Base-by-base conservation (phyloP, 2,113 vertebrate species). In the Hemiprocne comata region DNA sequence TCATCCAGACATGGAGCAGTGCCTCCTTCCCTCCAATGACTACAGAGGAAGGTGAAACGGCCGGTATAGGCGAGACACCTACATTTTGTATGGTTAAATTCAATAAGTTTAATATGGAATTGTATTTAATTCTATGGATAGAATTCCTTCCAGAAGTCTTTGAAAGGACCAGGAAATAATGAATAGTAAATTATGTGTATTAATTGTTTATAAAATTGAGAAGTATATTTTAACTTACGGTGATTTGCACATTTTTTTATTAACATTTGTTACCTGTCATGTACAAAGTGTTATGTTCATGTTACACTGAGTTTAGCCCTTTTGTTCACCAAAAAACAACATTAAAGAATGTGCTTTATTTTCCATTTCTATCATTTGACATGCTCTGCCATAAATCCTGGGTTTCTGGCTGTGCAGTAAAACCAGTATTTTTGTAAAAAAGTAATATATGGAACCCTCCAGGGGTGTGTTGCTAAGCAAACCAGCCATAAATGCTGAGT, bases 391-490 rank as follows among this genome's bases (percentile, higher is more conserved):
- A 79, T 93, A 96, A 95, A 87, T 89, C 50, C 51, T 46, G 34
- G 53, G 7, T 87, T 91, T 89, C 87, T 75, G 40, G 18, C 28
- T 87, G 4, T 57, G 42, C 55, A 93, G 61, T n/a, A 93, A 88
- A 88, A 1, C 46, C n/a, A 80, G 54, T 38, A 62, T 91, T 94
- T 95, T 95, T 94, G 58, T 66, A 79, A 87, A 85, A 85, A 93
- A 54, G 42, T 42, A 92, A 85, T 94, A 91, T 73, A 88, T 46
- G 46, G 33, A 85, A 31, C 42, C n/a, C 54, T 90, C 58, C 71
- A 85, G 78, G 92, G 85, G 3, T 46, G 18, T 80, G 77, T 58
- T 94, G 89, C 91, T 94, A 91, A 85, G 87, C 64, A 93, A 94
- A 89, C 34, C 71, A 74, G 15, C 46, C 54, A 71, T 94, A 88